These are phyloP conservation scores for Trichogramma pretiosum DNA, from an alignment of 1,140 invertebrate species.

Conservation along the genomic window DNA sequence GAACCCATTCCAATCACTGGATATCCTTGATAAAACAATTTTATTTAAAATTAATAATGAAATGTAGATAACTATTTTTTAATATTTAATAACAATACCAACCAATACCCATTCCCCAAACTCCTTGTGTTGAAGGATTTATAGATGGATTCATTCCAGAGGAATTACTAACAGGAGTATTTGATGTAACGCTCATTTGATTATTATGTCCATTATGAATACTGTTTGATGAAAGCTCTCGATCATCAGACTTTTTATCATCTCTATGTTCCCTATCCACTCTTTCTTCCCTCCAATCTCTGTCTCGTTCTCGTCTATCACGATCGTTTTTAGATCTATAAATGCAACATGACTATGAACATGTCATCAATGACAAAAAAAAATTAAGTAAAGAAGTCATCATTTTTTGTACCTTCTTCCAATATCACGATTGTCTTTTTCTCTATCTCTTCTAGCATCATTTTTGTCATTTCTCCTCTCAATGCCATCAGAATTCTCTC, in stretches of 20 bases:
- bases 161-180: slow-evolving; percentile 21
- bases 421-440: slow-evolving; percentile 33
- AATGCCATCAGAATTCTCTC: slow-evolving; percentile 41
- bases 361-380: not conserved
- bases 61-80: not conserved
- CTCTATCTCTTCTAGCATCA: slow-evolving; percentile 37
- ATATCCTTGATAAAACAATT: slow-evolving; percentile 27
- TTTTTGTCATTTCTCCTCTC: slow-evolving; percentile 42
- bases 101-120: slow-evolving; percentile 45
- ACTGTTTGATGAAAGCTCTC: slow-evolving; percentile 27
- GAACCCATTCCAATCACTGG: slow-evolving; percentile 54
- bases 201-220: slow-evolving; percentile 28
- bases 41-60: not conserved
- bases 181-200: slow-evolving; percentile 27
- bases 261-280: slow-evolving; percentile 37
- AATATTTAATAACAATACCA: not conserved
- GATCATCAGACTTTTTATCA: slow-evolving; percentile 32
- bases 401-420: slow-evolving; percentile 30
- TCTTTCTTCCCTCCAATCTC: slow-evolving; percentile 40
- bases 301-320: slow-evolving; percentile 39
- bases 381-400: slow-evolving; percentile 1
- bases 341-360: not conserved
- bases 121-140: slow-evolving; percentile 33
- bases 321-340: slow-evolving; percentile 35
- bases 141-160: slow-evolving; percentile 30